Conservation (phyloP, 2,888 invertebrate species). For the Melinopterus prodromus region DNA sequence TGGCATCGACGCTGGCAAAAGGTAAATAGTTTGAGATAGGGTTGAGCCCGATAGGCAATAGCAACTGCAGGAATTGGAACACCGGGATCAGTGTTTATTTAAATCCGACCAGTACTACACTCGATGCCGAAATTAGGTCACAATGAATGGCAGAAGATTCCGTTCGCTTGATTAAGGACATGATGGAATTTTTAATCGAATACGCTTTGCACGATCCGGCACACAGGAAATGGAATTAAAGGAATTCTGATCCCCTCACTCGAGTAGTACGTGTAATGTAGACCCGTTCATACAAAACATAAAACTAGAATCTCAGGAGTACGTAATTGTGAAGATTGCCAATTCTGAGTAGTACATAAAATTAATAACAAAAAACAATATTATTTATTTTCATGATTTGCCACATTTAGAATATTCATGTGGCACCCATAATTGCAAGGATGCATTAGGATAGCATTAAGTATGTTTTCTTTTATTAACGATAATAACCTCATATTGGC, state of each 20-base stretch:
- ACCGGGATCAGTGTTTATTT: conserved; percentile 21
- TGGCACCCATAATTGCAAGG: too few species aligned
- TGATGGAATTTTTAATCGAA: conserved; percentile 41
- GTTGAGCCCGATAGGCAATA: background rate
- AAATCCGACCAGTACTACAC: conserved; percentile 16
- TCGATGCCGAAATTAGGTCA: conserved; percentile 34
- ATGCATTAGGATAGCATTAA: too few species aligned
- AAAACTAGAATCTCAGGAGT: background rate
- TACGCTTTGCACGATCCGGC: conserved; percentile 20
- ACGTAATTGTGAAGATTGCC: background rate
- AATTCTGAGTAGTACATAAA: background rate
- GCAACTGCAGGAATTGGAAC: background rate
- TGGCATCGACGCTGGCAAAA: background rate
- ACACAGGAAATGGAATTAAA: conserved; percentile 22
- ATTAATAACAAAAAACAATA: too few species aligned
- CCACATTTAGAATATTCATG: too few species aligned
- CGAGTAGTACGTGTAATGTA: conserved; percentile 7
- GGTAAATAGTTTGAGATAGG: background rate
- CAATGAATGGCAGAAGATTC: conserved; percentile 33
- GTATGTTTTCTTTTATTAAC: too few species aligned
- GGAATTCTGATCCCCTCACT: conserved; percentile 1
- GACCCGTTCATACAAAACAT: background rate
- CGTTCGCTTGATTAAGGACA: conserved; percentile 37
- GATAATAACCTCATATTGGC: too few species aligned
- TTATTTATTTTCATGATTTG: too few species aligned